Evolutionary conservation across 2,113 vertebrate genomes (phyloP), one percentile per base, ranked within the genome.

Genomic region (Empidonax alnorum): DNA sequence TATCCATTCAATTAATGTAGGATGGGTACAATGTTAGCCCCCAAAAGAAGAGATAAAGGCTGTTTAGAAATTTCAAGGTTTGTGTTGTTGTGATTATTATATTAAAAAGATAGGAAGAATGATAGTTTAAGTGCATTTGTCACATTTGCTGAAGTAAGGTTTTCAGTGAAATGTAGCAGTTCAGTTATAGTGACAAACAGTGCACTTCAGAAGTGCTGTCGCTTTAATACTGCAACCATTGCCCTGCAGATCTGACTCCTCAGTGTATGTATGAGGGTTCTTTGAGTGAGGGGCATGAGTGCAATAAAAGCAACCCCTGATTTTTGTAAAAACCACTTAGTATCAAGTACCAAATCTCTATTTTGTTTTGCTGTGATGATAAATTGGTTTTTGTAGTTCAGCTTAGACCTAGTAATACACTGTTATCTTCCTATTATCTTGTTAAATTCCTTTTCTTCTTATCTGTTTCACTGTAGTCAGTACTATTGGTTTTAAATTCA

Each of bases 371-470:
- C 89, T 87, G 66, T 89, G 93, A 94, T 94, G 80, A 94, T 78
- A 77, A 89, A 83, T 96, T 93, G 87, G 86, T 97, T 94, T 97
- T 92, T 95, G 31, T 85, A 74, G 33, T 87, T 93, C 88, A 92
- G 74, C 79, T 94, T 85, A 94, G 49, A 90, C 39, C 85, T 58
- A 79, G 66, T 77, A 96, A 93, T 85, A 46, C 47, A 16, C 39
- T 89, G 72, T 96, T 97, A 94, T 97, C 94, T 97, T 96, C 39
- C 62, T 89, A 59, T 93, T 84, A 90, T 83, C 94, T 93, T 86
- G 68, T 97, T 98, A 96, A 96, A 97, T 98, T 97, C 94, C 92
- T 95, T 95, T 87, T 86, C 91, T 74, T 81, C 80, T 96, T 97
- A 90, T 91, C 93, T 91, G 59, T 93, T 96, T 92, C 78, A 53